Evolutionary conservation across 2,888 invertebrate genomes (phyloP).

Genomic region (Oxycera nigricornis): DNA sequence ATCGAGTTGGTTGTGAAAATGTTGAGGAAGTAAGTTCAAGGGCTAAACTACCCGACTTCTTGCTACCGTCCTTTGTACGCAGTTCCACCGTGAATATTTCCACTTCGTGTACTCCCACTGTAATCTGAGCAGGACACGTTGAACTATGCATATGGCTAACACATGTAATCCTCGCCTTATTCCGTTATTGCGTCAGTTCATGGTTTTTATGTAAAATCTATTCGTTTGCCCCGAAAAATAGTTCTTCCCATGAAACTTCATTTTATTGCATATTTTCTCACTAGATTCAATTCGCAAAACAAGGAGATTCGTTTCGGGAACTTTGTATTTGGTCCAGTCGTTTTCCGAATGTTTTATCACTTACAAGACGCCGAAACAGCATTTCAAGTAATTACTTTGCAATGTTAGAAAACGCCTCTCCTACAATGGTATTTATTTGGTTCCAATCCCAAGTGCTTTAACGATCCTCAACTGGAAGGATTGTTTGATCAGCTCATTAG

Average conservation of each 20-base stretch:
- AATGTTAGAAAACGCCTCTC: background rate
- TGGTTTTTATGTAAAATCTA: no score
- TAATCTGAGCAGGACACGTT: no score
- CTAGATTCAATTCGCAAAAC: slow-evolving; percentile 74
- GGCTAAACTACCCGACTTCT: no score
- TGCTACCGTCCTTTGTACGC: no score
- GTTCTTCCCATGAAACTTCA: no score
- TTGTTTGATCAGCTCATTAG: slow-evolving; percentile 77
- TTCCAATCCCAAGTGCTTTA: slow-evolving; percentile 65
- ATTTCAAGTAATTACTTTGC: slow-evolving; percentile 61
- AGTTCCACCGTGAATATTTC: no score
- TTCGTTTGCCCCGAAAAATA: no score
- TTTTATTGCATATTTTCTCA: slow-evolving; percentile 53
- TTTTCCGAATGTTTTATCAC: slow-evolving; percentile 79
- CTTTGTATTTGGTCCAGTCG: slow-evolving; percentile 81
- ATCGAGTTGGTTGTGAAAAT: slow-evolving; percentile 70
- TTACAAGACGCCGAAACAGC: slow-evolving; percentile 75
- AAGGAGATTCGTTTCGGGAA: slow-evolving; percentile 77
- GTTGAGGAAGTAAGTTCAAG: slow-evolving; percentile 70
- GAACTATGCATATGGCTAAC: no score
- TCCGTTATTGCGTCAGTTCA: no score
- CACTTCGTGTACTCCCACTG: no score
- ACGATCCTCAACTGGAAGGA: slow-evolving; percentile 66
- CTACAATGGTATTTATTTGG: slow-evolving; percentile 45
- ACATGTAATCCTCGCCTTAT: no score